Evolutionary conservation across 2,113 vertebrate genomes (phyloP), one percentile per base, ranked within the genome.

Genomic region (Mormyrus iriodes): DNA sequence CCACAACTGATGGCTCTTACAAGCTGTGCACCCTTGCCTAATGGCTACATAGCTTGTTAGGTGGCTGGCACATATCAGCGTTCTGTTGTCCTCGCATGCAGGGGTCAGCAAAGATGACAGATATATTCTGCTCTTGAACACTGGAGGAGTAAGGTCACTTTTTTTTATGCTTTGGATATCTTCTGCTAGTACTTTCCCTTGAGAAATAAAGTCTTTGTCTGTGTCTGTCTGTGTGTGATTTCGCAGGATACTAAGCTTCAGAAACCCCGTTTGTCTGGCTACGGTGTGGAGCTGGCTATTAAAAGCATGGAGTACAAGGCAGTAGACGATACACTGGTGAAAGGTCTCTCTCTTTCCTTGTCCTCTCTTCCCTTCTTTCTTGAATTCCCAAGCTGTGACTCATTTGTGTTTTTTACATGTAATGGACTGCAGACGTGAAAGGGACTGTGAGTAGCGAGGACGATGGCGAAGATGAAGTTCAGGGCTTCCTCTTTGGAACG

Each of bases 281-380:
- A 99, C 88, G 97, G 97, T 85, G 98, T 99, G 89, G 98, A 99
- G 92, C 95, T 99, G 93, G 98, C 98, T 4, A 97, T 99, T 93
- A 99, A 99, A 95, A 99, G 94, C 93, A 99, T 98, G 21, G 98
- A 99, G 93, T 99, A 99, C 94, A 98, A 98, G 96, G 97, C 97
- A 8, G 91, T 99, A 91, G 98, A 99, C 95, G 98, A 99, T 93
- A 95, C 94, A 0, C 94, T 97, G 92, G 93, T 97, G 89, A 97
- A 97, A 97, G 97, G 98, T 48, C 7, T 39, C 27, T 86, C 83
- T 39, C 51, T 42, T 42, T 89, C 55, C 21, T 55, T 27, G 88
- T 65, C 35, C 27, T 87, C 39, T 31, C 27, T 61, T 19, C 52
- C 73, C 15, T 19, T 39, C 21, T 58, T 58, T 21, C 44, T 49